phyloP scores from a whole-genome alignment of 2,113 vertebrate species.

The Hylia prasina region DNA sequence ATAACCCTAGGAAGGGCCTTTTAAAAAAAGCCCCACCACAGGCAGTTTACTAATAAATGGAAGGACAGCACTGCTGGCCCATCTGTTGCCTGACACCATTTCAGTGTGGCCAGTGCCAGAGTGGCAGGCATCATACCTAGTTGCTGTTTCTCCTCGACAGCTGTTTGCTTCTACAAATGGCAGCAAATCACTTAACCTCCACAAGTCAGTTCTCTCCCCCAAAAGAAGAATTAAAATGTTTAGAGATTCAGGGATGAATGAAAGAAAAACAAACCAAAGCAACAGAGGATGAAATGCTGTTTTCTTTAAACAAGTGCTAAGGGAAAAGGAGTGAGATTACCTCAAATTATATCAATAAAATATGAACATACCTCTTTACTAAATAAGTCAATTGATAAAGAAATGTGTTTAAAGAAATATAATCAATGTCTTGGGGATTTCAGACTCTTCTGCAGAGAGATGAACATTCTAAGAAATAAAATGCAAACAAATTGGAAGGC shows the following conservation, averaged over 20 bases:
- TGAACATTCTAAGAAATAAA: background rate
- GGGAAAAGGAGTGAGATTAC: background rate
- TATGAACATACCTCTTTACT: constrained; percentile 14
- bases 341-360: constrained; percentile 45
- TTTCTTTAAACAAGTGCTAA: background rate
- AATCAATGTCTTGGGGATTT: constrained; percentile 1
- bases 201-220: background rate
- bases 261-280: constrained; percentile 6
- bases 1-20: background rate
- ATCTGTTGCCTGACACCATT: background rate
- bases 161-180: background rate
- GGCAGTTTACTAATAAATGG: background rate
- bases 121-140: background rate
- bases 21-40: fast-evolving
- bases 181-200: background rate
- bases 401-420: constrained; percentile 3
- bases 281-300: background rate
- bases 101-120: background rate
- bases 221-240: background rate
- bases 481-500: background rate
- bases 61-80: background rate
- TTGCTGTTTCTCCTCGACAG: background rate
- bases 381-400: constrained; percentile 42
- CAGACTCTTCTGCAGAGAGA: background rate
- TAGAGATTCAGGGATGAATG: background rate